Evolutionary conservation across 2,797 vertebrate genomes (phyloP), one percentile per base, ranked within the genome.

Genomic region (Gorsachius magnificus): DNA sequence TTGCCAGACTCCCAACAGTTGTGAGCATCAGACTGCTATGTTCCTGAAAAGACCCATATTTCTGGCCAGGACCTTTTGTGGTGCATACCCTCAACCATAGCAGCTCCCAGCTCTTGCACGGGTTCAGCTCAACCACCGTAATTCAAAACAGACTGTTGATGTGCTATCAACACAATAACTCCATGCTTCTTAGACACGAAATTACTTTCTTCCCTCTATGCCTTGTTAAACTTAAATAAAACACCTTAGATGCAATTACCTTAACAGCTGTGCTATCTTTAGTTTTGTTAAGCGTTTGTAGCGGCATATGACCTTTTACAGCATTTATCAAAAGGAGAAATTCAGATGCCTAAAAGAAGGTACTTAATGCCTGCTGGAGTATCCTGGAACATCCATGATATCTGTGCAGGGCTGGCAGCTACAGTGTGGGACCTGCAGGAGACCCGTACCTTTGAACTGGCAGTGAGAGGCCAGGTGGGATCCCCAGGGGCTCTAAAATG

Each of bases 181-280:
- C 88, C 22, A 22, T 24, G 46, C 43, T 70, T 90, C 35, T 56
- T 54, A 79, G 83, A 79, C 43, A 69, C 1, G 5, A 57, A 93
- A 95, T 51, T 64, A 35, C 35, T 87, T 60, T 79, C 50, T 83
- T 63, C 77, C 54, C 63, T 88, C 83, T 64, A 35, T 29, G 72
- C 57, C 85, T 86, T 61, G 41, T 84, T 93, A 88, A 97, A 66
- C 50, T 75, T 57, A 68, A 88, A 83, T 71, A 93, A 93, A 97
- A 86, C 85, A 69, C 54, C 58, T 90, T 20, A 26, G 41, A 35
- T 45, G 31, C 61, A 91, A 93, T 61, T 83, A 38, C 57, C 43
- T 87, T 90, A 66, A 45, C 83, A 87, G 74, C 65, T 5, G 3
- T 41, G 36, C 20, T 68, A 72, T 18, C 63, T 69, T 80, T 79